phyloP scores from a whole-genome alignment of 2,113 vertebrate genomes.

The Pogonocichla stellata region DNA sequence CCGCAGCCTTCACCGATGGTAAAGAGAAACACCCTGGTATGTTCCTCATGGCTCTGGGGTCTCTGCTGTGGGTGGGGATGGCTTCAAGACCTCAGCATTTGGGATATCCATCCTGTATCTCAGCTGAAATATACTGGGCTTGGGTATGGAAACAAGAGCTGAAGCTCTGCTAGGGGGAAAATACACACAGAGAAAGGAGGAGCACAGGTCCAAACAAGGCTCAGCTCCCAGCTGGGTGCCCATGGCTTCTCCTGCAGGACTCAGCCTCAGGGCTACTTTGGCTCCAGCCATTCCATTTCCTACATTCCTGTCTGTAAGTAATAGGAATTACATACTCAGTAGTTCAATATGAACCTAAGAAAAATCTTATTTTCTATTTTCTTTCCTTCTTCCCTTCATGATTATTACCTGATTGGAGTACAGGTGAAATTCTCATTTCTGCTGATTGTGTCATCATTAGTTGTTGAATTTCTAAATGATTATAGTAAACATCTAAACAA shows the following conservation, averaged over 20 bases:
- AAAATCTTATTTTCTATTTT: neutral
- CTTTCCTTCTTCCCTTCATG: neutral
- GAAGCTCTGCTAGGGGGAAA: neutral
- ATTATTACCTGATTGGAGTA: neutral
- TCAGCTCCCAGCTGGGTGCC: neutral
- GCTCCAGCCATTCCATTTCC: neutral
- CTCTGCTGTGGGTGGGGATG: neutral
- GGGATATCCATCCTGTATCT: neutral
- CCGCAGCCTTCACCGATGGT: conserved; percentile 82
- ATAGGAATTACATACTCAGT: neutral
- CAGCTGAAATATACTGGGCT: neutral
- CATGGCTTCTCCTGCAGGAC: neutral
- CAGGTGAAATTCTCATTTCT: neutral
- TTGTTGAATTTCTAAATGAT: neutral
- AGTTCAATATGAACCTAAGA: neutral
- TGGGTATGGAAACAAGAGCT: neutral
- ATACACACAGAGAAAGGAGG: neutral
- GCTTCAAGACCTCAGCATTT: neutral
- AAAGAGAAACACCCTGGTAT: conserved; percentile 78
- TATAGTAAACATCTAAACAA: neutral
- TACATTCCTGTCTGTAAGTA: neutral
- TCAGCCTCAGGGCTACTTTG: neutral
- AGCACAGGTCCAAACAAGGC: neutral
- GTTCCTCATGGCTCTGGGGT: neutral
- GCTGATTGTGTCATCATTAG: neutral